Evolutionary conservation across 2,113 vertebrate species (phyloP).

Genomic region (Ammospiza caudacuta): DNA sequence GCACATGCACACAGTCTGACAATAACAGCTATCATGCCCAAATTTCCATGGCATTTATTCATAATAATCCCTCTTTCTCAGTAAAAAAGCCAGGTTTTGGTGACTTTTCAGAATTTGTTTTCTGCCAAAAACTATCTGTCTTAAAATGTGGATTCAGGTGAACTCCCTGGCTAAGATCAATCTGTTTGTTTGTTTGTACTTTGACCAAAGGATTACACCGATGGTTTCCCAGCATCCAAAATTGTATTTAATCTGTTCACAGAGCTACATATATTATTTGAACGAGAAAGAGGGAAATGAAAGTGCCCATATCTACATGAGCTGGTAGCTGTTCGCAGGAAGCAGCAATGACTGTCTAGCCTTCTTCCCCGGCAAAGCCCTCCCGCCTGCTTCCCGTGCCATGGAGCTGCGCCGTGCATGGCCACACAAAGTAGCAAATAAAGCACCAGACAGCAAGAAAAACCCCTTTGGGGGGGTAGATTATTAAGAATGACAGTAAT

Average conservation of each 20-base stretch:
- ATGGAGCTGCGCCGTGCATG: accelerated
- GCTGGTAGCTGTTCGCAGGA: background rate
- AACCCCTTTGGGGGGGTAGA: background rate
- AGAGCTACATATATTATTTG: background rate
- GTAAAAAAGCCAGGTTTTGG: background rate
- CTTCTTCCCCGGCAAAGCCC: background rate
- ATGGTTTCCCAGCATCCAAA: background rate
- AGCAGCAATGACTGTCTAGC: background rate
- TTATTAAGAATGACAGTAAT: background rate
- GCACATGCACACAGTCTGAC: background rate
- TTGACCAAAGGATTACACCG: background rate
- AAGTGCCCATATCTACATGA: background rate
- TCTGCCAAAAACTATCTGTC: background rate
- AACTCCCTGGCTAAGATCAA: background rate
- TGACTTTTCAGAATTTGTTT: background rate
- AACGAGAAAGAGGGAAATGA: constrained; percentile 22
- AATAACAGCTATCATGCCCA: background rate
- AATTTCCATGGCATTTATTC: background rate
- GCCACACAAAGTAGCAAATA: background rate
- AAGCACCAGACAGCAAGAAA: background rate
- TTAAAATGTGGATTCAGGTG: background rate
- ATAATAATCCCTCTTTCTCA: background rate
- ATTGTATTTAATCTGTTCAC: background rate
- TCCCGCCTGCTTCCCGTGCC: accelerated
- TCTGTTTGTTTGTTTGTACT: background rate